Evolutionary conservation across 2,888 invertebrate species (phyloP), one percentile per base, ranked within the genome.

Genomic region (Orthosia gracilis): DNA sequence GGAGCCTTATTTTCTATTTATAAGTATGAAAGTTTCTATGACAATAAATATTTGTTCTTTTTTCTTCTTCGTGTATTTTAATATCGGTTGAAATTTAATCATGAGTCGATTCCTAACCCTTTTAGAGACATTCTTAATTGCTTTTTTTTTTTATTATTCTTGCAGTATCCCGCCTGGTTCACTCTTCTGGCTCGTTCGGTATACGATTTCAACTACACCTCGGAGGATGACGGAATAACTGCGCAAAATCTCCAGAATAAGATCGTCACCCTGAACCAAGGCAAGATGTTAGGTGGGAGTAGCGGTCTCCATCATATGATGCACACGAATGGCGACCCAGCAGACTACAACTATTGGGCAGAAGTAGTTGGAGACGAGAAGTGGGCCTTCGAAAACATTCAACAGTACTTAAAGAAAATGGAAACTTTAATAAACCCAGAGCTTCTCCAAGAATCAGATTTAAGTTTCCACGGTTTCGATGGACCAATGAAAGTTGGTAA

Each of bases 261-360:
- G 0, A 23, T 50, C n/a, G 59, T 73, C 5, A 64, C 49, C 45
- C 9, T 78, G 26, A 67, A 52, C 0, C 78, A 74, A 50, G 79
- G 79, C 0, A 80, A 70, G 57, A 64, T 78, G 67, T 47, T 80
- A 15, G 78, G 79, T 0, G 79, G 79, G 12, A 74, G 70, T 31
- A 70, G 78, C 23, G 13, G 63, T 2, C 50, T 77, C 1, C 65
- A 78, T 18, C 78, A 80, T 5, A 70, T 80, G 74, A 74, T 69
- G 66, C 69, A 80, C 15, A 62, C 69, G 1, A 62, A 68, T 5
- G 68, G 77, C 0, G 66, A 78, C 17, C 78, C 69, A 9, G 50
- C 57, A n/a, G 79, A 80, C n/a, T 70, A 64, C 40, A 59, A 80
- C 23, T 11, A 55, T 5, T 78, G 78, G 79, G 79, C 74, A n/a